Evolutionary conservation across 2,797 vertebrate genomes (phyloP).

Genomic region (Capromys pilorides): DNA sequence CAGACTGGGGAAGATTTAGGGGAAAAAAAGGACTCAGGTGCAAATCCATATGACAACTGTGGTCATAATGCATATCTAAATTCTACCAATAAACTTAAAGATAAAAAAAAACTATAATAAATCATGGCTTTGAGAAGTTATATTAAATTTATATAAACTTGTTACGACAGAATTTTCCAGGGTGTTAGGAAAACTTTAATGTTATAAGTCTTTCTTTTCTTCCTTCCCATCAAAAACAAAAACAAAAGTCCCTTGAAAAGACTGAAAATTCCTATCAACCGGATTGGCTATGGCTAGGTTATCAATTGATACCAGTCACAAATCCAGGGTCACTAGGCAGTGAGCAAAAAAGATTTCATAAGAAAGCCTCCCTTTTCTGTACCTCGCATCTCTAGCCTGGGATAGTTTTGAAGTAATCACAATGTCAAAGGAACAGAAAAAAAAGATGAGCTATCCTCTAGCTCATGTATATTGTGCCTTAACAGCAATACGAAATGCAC

Average conservation of each 20-base stretch:
- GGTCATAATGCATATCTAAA: no score
- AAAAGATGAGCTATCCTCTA: background rate
- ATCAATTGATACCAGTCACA: background rate
- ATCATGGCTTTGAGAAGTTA: background rate
- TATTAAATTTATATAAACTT: background rate
- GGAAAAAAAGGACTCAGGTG: no score
- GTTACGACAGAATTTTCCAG: background rate
- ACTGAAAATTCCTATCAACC: background rate
- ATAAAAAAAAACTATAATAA: background rate
- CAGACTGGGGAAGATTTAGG: no score
- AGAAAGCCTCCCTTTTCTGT: background rate
- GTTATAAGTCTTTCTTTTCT: background rate
- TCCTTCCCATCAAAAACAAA: background rate
- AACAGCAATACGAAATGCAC: slow-evolving; percentile 8
- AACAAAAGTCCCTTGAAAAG: background rate
- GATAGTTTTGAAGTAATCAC: slow-evolving; percentile 24
- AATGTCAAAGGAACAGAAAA: background rate
- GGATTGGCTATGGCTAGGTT: background rate
- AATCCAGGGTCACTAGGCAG: background rate
- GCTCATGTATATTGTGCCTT: background rate
- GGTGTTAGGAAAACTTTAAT: background rate
- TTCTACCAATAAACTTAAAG: no score
- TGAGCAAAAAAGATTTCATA: background rate
- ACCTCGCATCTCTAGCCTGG: background rate
- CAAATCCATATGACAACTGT: no score